Conservation (phyloP, 2,113 vertebrate genomes). For the Raphicerus campestris region DNA sequence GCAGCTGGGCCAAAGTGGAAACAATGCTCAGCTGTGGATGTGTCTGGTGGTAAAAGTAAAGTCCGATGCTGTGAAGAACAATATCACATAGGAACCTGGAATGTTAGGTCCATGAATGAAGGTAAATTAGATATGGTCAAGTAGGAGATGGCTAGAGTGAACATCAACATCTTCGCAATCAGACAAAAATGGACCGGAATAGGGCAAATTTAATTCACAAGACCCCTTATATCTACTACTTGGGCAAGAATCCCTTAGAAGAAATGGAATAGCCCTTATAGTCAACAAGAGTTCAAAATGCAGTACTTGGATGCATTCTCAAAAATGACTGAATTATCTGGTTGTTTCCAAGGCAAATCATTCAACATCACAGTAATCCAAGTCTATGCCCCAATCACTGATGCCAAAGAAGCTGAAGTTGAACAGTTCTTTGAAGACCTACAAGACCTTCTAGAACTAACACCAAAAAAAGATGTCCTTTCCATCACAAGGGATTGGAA, state of each 20-base stretch:
- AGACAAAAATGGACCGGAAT: neutral
- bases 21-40: neutral
- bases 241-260: neutral
- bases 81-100: neutral
- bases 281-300: neutral
- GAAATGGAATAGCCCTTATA: neutral
- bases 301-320: neutral
- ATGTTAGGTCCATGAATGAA: neutral
- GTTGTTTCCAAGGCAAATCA: neutral
- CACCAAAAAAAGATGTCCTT: neutral
- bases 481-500: neutral
- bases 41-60: neutral
- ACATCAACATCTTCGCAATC: accelerated
- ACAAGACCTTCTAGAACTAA: neutral
- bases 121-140: neutral
- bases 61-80: neutral
- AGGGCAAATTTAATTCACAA: neutral
- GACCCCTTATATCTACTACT: neutral
- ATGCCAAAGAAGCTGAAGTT: neutral
- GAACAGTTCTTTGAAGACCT: neutral
- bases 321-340: neutral
- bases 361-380: neutral
- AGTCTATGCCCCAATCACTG: neutral
- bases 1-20: neutral
- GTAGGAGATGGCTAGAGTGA: neutral